Conservation (phyloP, 2,113 vertebrate genomes). For the Erinaceus europaeus region DNA sequence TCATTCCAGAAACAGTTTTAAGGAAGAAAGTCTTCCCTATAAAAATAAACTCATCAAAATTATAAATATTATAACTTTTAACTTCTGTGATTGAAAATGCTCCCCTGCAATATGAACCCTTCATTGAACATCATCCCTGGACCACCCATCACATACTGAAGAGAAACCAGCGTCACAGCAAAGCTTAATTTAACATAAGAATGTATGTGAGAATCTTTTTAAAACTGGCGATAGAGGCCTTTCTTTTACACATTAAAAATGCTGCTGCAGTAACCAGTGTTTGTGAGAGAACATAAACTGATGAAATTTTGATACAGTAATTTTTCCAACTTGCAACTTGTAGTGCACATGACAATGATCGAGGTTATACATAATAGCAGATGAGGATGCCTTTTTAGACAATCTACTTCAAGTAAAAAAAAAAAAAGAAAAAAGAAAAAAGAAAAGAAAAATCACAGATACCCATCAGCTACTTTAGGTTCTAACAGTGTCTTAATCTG, state of each 20-base stretch:
- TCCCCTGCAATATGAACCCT: slow-evolving; percentile 58
- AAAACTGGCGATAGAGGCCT: slow-evolving; percentile 33
- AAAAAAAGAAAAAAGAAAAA: slow-evolving; percentile 74
- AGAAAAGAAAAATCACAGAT: slow-evolving; percentile 81
- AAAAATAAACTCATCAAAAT: slow-evolving; percentile 86
- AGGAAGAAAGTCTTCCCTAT: slow-evolving; percentile 81
- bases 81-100: slow-evolving; percentile 74
- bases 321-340: slow-evolving; percentile 72
- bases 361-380: slow-evolving; percentile 69
- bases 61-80: slow-evolving; percentile 85
- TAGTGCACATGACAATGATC: slow-evolving; percentile 76
- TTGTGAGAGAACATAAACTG: slow-evolving; percentile 33
- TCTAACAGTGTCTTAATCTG: slow-evolving; percentile 81
- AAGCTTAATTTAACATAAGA: slow-evolving; percentile 62
- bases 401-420: slow-evolving; percentile 84
- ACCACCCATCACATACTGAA: slow-evolving; percentile 80
- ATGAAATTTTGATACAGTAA: slow-evolving; percentile 61
- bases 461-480: slow-evolving; percentile 72
- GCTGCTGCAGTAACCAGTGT: slow-evolving; percentile 74
- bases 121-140: slow-evolving; percentile 74
- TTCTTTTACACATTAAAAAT: slow-evolving; percentile 28
- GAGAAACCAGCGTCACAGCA: slow-evolving; percentile 70
- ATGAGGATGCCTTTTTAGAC: slow-evolving; percentile 67
- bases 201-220: slow-evolving; percentile 25
- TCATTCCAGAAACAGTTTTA: slow-evolving; percentile 83